A percentile compares a stretch with the other conserved stretches of the same genome.
Conservation (phyloP, 2,113 vertebrate species). For the Trogon melanurus region DNA sequence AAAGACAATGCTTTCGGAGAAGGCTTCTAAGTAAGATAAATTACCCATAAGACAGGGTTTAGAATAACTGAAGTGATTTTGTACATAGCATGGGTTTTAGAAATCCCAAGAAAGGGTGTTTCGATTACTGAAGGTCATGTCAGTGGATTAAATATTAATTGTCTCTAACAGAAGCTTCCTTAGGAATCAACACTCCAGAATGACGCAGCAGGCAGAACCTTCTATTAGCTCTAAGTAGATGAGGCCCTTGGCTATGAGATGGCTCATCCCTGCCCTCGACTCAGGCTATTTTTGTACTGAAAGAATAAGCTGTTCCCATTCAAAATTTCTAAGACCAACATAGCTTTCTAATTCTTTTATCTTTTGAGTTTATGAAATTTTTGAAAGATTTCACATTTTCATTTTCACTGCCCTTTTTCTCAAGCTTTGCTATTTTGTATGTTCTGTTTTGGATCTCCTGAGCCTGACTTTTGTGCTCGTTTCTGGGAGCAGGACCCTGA, state of each 20-base stretch:
- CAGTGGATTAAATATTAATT: background rate
- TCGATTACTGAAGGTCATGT: background rate
- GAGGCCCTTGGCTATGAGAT: background rate
- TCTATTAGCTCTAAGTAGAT: fast-evolving
- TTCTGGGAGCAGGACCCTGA: background rate
- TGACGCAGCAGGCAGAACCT: background rate
- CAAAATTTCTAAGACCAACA: background rate
- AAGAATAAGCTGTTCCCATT: background rate
- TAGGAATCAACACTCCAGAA: background rate
- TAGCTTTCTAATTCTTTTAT: background rate
- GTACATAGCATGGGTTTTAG: background rate
- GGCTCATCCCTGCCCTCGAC: background rate
- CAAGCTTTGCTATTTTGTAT: background rate
- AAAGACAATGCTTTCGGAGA: background rate
- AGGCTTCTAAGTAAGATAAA: background rate
- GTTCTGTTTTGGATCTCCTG: background rate
- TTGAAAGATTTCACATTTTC: background rate
- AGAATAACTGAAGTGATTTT: background rate
- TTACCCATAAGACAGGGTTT: background rate
- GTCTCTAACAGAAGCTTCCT: background rate
- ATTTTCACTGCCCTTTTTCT: background rate
- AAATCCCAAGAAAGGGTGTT: background rate
- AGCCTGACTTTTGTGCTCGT: fast-evolving
- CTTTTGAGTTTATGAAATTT: background rate
- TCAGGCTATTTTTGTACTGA: background rate